These are phyloP conservation scores for Prochilodus magdalenae DNA, from an alignment of 2,113 vertebrate genomes.

Conservation along the genomic window DNA sequence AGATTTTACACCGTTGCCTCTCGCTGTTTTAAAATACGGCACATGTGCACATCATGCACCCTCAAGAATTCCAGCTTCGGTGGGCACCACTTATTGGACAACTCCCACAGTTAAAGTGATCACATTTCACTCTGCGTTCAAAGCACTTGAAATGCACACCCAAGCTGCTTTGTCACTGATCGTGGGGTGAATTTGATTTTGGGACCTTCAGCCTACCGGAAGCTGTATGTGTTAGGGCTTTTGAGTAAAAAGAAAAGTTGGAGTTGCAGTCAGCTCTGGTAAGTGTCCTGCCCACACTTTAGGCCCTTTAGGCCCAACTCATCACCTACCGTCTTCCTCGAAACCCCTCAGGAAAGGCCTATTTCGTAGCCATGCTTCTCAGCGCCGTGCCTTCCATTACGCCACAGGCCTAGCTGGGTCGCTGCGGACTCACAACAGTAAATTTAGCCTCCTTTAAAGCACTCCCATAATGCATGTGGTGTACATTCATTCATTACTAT, in stretches of 20 bases:
- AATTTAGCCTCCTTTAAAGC: slow-evolving; percentile 81
- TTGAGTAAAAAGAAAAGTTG: not conserved
- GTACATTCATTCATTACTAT: slow-evolving; percentile 78
- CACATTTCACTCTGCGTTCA: slow-evolving; percentile 12
- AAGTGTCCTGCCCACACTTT: slow-evolving; percentile 55
- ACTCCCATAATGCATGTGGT: slow-evolving; percentile 81
- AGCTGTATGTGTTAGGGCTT: not conserved
- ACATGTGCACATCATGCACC: slow-evolving; percentile 21
- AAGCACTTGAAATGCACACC: not conserved
- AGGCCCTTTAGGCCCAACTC: slow-evolving; percentile 59
- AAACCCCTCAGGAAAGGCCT: slow-evolving; percentile 60
- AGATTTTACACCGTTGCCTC: slow-evolving; percentile 58
- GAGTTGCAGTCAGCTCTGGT: slow-evolving; percentile 38
- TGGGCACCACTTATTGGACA: not conserved
- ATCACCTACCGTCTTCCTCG: slow-evolving; percentile 52
- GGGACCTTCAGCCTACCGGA: not conserved
- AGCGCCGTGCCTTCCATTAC: slow-evolving; percentile 57
- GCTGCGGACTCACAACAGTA: slow-evolving; percentile 73
- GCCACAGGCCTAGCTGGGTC: slow-evolving; percentile 66
- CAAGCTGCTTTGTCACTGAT: not conserved
- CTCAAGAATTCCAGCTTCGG: slow-evolving; percentile 21
- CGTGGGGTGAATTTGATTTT: slow-evolving; percentile 9
- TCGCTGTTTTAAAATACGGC: slow-evolving; percentile 58
- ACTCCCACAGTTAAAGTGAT: not conserved
- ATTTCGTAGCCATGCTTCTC: slow-evolving; percentile 62